Evolutionary conservation across 2,797 vertebrate species (phyloP), one percentile per base, ranked within the genome.

Genomic region (Brachyrhaphis roseni): DNA sequence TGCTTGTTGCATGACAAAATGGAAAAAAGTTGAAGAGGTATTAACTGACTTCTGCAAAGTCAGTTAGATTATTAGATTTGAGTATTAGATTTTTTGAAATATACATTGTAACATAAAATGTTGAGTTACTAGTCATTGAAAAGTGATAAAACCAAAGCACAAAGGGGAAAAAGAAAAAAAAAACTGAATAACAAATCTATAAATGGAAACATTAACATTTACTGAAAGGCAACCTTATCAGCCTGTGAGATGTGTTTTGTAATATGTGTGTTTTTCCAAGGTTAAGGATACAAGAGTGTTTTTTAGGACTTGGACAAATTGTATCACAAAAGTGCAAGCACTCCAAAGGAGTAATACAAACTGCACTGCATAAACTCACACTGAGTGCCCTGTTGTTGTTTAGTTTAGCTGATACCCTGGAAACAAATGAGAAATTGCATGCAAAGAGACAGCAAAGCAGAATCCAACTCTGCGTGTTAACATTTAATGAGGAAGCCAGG

Each of bases 401-500:
- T 45, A 73, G 41, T 31, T 8, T 13, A 46, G 18, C 39, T 53
- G 43, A 62, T 53, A 20, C 73, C 66, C 43, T 34, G 39, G 51
- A 76, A 80, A 36, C 64, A 23, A 39, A 39, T 68, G 36, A 74
- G 28, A 64, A 49, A 46, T 68, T 39, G 45, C 47, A 68, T 68
- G 34, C 64, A 26, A 66, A 66, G 64, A 41, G 20, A 41, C 36
- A 68, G 64, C 49, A 45, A 79, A 49, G 71, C 41, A 55, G 36
- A 80, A n/a, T 26, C n/a, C 16, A 72, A 73, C 64, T 72, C 26
- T 73, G 46, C 1, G 12, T 43, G 74, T 72, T 34, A 53, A 13
- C 0, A 1, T 81, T 78, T 79, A 82, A 87, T 78, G 84, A 82
- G 78, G 78, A 87, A 76, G 2, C 31, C 83, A 82, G 71, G 43